Percentiles rank a stretch among this genome's conserved stretches.
Conservation (phyloP, 2,113 vertebrate genomes). For the Gavialis gangeticus region DNA sequence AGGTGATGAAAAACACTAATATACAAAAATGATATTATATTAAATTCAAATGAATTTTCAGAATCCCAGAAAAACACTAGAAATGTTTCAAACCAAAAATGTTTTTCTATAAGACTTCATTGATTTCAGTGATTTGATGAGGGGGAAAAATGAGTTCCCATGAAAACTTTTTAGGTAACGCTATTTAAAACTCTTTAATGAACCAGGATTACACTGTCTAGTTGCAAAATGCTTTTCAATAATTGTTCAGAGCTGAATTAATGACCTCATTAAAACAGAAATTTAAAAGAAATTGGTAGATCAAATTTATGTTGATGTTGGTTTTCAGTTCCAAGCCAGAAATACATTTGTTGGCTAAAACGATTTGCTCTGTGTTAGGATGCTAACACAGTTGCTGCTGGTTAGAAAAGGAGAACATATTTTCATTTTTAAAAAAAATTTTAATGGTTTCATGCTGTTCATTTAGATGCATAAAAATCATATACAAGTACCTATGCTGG, state of each 20-base stretch:
- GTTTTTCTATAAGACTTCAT: background rate
- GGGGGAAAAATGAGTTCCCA: background rate
- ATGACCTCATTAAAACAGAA: background rate
- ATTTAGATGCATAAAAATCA: background rate
- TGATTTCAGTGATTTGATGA: accelerated
- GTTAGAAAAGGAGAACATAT: background rate
- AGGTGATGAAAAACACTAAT: too few relatives aligned
- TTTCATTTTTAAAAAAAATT: background rate
- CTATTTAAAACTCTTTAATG: conserved; percentile 10
- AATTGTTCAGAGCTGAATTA: background rate
- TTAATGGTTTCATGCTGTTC: conserved; percentile 14
- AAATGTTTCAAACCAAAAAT: background rate
- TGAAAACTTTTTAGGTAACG: background rate
- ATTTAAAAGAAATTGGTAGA: background rate
- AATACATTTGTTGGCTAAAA: conserved; percentile 16
- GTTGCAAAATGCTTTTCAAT: background rate
- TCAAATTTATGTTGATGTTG: background rate
- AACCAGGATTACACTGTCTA: background rate
- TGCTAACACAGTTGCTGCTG: background rate
- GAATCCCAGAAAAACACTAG: background rate
- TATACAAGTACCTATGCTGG: background rate
- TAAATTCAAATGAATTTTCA: background rate
- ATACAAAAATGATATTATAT: background rate
- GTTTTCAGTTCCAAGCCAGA: background rate
- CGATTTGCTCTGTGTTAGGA: conserved; percentile 4